A percentile compares a stretch with the other conserved stretches of the same genome.
phyloP scores from a whole-genome alignment of 2,888 invertebrate genomes.

The Hedychridium roseum region DNA sequence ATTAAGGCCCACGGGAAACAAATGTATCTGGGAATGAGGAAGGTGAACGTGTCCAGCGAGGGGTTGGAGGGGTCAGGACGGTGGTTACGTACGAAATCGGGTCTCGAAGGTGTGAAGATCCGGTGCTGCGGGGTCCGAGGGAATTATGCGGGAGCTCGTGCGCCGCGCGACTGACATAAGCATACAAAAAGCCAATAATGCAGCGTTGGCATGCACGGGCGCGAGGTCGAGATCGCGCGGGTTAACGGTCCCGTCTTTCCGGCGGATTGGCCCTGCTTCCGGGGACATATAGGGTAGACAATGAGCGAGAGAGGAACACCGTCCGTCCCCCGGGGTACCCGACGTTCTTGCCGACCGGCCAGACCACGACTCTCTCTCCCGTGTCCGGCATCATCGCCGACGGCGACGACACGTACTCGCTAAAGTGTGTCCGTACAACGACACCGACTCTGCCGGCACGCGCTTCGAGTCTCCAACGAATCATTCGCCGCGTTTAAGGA shows the following conservation, averaged over 20 bases:
- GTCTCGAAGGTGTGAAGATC: background rate
- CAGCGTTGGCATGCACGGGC: constrained; percentile 57
- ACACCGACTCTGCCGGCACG: constrained; percentile 48
- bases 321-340: constrained; percentile 11
- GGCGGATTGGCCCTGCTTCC: constrained; percentile 63
- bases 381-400: constrained; percentile 20
- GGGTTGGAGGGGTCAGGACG: background rate
- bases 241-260: constrained; percentile 63
- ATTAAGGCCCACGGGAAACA: no score
- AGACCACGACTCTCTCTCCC: constrained; percentile 2
- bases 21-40: no score
- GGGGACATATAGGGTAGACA: constrained; percentile 64
- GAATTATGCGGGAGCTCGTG: constrained; percentile 32
- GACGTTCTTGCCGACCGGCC: constrained; percentile 9
- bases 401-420: constrained; percentile 47
- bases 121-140: background rate
- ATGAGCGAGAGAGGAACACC: constrained; percentile 48
- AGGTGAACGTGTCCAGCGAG: background rate
- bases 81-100: background rate
- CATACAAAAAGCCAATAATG: constrained; percentile 54
- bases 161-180: constrained; percentile 40
- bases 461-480: constrained; percentile 32
- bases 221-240: constrained; percentile 61
- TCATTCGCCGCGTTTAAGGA: constrained; percentile 26
- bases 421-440: constrained; percentile 52